phyloP scores from a whole-genome alignment of 1,140 invertebrate species.

The Ips typographus region DNA sequence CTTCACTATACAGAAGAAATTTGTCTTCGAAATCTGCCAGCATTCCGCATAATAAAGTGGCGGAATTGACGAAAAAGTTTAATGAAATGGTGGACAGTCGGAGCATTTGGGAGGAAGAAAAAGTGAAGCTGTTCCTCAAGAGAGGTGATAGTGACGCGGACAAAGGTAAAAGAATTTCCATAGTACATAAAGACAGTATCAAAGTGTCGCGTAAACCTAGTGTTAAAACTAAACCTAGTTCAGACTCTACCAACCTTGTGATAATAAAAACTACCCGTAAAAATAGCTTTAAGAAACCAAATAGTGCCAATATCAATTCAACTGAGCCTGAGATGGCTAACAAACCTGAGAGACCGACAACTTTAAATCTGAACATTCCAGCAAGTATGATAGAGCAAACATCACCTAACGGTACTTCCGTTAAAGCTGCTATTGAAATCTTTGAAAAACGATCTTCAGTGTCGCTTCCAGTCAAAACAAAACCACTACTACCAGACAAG shows the following conservation, averaged over 20 bases:
- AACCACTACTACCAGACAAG: conserved; percentile 29
- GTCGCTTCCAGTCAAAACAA: conserved; percentile 3
- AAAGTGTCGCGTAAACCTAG: conserved; percentile 42
- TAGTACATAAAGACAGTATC: conserved; percentile 29
- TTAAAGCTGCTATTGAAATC: conserved; percentile 53
- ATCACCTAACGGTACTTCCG: conserved; percentile 38
- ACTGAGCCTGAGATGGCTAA: conserved; percentile 48
- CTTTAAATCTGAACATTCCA: conserved; percentile 24
- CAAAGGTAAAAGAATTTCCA: neutral
- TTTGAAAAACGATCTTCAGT: conserved; percentile 48
- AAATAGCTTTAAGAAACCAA: conserved; percentile 33
- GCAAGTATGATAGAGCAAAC: neutral
- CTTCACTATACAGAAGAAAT: conserved; percentile 39
- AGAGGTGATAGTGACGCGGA: conserved; percentile 36
- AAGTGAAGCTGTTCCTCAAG: conserved; percentile 30
- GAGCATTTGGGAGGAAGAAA: conserved; percentile 51
- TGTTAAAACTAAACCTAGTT: conserved; percentile 40
- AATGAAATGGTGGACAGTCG: conserved; percentile 53
- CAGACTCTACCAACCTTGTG: conserved; percentile 29
- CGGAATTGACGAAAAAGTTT: conserved; percentile 59
- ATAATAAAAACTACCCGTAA: conserved; percentile 29
- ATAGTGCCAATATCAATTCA: conserved; percentile 37
- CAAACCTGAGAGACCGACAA: conserved; percentile 41
- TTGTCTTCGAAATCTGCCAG: conserved; percentile 44
- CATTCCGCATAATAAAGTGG: conserved; percentile 56